Conservation (phyloP, 2,888 invertebrate species). For the Lepidonotus clava region DNA sequence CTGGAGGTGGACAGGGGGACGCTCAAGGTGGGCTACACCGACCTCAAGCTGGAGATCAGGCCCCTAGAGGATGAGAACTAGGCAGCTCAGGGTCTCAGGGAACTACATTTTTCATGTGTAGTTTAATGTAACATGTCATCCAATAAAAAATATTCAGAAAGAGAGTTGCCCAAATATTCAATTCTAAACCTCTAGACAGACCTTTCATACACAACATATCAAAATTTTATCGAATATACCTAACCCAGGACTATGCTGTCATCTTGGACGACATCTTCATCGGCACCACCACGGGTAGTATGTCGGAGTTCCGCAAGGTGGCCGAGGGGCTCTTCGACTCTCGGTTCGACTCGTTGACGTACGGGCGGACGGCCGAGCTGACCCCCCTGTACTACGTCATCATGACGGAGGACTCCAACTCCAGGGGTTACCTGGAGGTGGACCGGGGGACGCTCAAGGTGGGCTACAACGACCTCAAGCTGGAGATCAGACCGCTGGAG, state of each 20-base stretch:
- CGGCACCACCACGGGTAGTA: conserved; percentile 45
- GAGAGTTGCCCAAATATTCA: no score
- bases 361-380: conserved; percentile 65
- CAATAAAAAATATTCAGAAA: no score
- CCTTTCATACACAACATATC: no score
- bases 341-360: conserved; percentile 59
- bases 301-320: conserved; percentile 66
- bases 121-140: no score
- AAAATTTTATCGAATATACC: no score
- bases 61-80: background rate
- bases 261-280: conserved; percentile 68
- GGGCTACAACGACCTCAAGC: conserved; percentile 6
- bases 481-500: conserved; percentile 22
- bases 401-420: conserved; percentile 58
- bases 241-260: conserved; percentile 65
- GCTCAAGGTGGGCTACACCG: background rate
- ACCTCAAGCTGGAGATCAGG: conserved; percentile 39
- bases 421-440: background rate
- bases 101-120: no score
- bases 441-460: background rate
- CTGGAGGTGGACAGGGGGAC: background rate
- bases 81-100: no score
- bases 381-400: conserved; percentile 67
- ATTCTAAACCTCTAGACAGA: no score
- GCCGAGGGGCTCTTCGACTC: conserved; percentile 69